Evolutionary conservation across 2,888 invertebrate species (phyloP).

Genomic region (Reticulitermes lucifugus): DNA sequence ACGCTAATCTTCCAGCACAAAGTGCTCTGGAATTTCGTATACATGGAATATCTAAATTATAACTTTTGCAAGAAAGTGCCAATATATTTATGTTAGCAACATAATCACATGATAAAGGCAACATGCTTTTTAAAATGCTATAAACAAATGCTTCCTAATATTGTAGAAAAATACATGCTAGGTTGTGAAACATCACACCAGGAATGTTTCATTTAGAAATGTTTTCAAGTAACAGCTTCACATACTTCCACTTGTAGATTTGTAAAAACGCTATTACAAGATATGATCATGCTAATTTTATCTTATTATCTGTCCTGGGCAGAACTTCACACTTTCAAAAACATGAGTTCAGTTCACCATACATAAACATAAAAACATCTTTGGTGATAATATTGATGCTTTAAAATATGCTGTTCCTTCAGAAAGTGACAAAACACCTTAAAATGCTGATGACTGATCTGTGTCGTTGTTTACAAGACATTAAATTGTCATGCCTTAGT

Average conservation of each 20-base stretch:
- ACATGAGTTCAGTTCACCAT: background rate
- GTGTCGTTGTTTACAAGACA: no score
- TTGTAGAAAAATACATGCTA: constrained; percentile 1
- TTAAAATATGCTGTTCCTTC: background rate
- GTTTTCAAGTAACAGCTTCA: constrained; percentile 8
- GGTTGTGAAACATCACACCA: background rate
- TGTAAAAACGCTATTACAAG: background rate
- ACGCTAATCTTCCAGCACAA: background rate
- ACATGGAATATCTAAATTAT: background rate
- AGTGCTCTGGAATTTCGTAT: background rate
- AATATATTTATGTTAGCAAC: constrained; percentile 18
- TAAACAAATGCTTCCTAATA: constrained; percentile 24
- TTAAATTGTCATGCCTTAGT: no score
- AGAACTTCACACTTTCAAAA: background rate
- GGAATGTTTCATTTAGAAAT: background rate
- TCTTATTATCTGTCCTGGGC: background rate
- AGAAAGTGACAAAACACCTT: background rate
- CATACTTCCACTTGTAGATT: constrained; percentile 10
- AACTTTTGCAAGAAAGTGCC: constrained; percentile 21
- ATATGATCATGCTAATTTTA: background rate
- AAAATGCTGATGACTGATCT: no score
- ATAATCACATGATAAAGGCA: background rate
- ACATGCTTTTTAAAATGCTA: constrained; percentile 15
- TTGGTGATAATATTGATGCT: background rate
- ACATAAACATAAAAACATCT: background rate